Base-by-base conservation (phyloP, 1,140 invertebrate genomes). In the Caenorhabditis remanei region DNA sequence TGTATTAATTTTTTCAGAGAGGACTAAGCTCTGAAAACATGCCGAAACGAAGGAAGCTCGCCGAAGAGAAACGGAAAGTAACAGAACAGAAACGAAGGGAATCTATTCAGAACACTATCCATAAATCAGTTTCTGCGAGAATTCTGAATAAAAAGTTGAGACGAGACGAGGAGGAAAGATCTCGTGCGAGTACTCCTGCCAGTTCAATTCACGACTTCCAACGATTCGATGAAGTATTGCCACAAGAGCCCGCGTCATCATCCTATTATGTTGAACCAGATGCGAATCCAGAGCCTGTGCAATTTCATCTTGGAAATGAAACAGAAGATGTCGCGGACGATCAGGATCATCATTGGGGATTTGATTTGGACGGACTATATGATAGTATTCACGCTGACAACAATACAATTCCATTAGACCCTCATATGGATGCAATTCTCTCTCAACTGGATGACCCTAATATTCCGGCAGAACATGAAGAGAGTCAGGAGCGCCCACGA, bases 61-160 rank as follows among this genome's bases (percentile, higher is more conserved):
- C 32, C 32, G 71, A 79, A 24, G 71, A 79, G 46, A 46, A 50
- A 8, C 71, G 71, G 14, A 48, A 79, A 50, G 9, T 46, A 4
- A 9, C 2, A 24, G 16, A 53, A 46, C 43, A 50, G 14, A 6
- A 50, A 41, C 43, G 41, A 11, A 46, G 21, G 11, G 46, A 79
- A 53, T 13, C 43, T 19, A n/a, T 19, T 9, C 13, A 79, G 46
- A 21, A 43, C 6, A 79, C 46, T 11, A 79, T 79, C 1, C 71
- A 79, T 79, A 46, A 50, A 53, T 79, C 71, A 11, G 46, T 79
- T 50, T 79, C 71, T 24, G 71, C 71, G 9, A 50, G 46, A 32
- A 50, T 79, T n/a, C 21, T 79, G 46, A 50, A 79, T n/a, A 50
- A 24, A 53, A 79, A 79, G 21, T 11, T 79, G n/a, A n/a, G n/a